phyloP scores from a whole-genome alignment of 2,113 vertebrate species.

The Toxotes jaculatrix region DNA sequence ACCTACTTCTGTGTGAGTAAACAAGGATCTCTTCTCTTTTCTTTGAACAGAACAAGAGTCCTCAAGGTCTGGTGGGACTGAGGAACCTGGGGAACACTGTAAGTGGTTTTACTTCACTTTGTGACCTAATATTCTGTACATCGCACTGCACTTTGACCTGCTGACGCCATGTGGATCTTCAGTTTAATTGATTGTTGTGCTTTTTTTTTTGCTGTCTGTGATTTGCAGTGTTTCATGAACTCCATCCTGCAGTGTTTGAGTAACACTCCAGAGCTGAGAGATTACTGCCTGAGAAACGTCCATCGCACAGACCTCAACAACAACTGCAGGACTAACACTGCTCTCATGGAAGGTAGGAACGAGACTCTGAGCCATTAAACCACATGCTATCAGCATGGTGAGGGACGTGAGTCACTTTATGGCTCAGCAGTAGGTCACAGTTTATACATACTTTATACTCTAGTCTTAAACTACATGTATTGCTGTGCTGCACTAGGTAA shows the following conservation, averaged over 20 bases:
- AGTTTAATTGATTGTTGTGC: background rate
- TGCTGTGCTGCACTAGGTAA: background rate
- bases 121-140: too few relatives aligned
- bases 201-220: background rate
- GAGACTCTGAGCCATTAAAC: background rate
- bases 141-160: background rate
- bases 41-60: constrained; percentile 88
- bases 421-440: background rate
- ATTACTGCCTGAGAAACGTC: constrained; percentile 92
- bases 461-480: background rate
- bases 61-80: constrained; percentile 94
- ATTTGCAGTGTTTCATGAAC: constrained; percentile 96
- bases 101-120: constrained; percentile 65
- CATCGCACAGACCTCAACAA: constrained; percentile 90
- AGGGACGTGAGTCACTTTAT: constrained; percentile 6
- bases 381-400: too few relatives aligned
- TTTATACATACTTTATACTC: background rate
- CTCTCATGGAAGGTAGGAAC: constrained; percentile 91
- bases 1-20: background rate
- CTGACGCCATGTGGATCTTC: background rate
- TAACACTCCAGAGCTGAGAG: constrained; percentile 93
- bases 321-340: constrained; percentile 84
- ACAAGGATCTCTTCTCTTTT: constrained; percentile 31
- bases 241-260: constrained; percentile 97
- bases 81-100: constrained; percentile 97